These are phyloP conservation scores for Mimachlamys varia DNA, from an alignment of 2,888 invertebrate genomes.

Conservation along the genomic window DNA sequence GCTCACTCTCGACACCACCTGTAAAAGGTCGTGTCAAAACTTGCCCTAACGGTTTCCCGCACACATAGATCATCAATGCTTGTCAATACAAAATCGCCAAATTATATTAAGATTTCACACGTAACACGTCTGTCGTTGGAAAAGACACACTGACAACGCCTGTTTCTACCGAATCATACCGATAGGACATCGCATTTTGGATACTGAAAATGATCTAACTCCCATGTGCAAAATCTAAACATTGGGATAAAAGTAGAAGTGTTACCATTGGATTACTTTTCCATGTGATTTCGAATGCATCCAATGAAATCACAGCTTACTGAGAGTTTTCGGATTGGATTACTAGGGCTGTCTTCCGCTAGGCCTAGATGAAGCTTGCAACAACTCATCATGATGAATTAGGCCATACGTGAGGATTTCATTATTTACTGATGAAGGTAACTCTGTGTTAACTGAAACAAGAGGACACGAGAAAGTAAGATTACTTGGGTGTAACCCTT, in stretches of 20 bases:
- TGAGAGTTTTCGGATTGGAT: conserved; percentile 44
- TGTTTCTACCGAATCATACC: not conserved
- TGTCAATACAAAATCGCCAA: not conserved
- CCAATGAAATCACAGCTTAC: conserved; percentile 56
- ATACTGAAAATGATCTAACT: not conserved
- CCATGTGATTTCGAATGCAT: conserved; percentile 37
- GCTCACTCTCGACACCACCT: not conserved
- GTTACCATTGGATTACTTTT: conserved; percentile 55
- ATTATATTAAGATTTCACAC: not conserved
- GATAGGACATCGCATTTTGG: not conserved
- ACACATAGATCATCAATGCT: not conserved
- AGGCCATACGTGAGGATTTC: not conserved
- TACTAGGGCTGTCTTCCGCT: conserved; percentile 36
- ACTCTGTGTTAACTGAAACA: not conserved
- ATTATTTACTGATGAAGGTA: not conserved
- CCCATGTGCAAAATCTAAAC: conserved; percentile 56
- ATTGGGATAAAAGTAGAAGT: conserved; percentile 51
- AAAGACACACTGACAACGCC: not conserved
- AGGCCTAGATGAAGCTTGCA: conserved; percentile 43
- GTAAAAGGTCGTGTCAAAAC: conserved; percentile 10
- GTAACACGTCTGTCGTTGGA: not conserved
- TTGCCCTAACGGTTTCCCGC: not conserved
- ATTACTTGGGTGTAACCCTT: not conserved
- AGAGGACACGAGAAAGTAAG: not conserved
- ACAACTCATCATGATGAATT: conserved; percentile 6